phyloP scores from a whole-genome alignment of 2,113 vertebrate species.

The Bucco capensis region DNA sequence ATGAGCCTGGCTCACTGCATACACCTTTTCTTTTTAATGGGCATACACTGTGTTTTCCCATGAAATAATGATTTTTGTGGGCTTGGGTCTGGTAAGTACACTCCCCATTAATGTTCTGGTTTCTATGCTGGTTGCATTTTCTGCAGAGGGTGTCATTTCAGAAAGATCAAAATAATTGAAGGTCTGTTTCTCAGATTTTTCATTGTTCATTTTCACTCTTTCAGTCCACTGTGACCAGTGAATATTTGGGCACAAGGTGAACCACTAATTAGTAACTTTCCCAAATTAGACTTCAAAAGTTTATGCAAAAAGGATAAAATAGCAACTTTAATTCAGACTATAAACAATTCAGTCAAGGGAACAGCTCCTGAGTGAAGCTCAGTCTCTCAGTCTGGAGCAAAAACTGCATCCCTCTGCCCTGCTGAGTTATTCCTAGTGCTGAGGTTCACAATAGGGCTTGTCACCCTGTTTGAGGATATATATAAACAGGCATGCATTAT shows the following conservation, averaged over 20 bases:
- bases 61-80: not conserved
- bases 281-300: not conserved
- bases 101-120: not conserved
- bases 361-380: not conserved
- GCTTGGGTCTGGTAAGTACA: not conserved
- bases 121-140: not conserved
- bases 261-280: not conserved
- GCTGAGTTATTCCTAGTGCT: not conserved
- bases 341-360: not conserved
- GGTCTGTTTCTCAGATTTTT: not conserved
- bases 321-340: not conserved
- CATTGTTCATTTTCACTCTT: not conserved
- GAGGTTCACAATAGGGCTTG: not conserved
- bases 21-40: not conserved
- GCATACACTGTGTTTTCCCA: not conserved
- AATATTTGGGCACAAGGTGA: not conserved
- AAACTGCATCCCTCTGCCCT: not conserved
- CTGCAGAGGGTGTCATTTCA: not conserved
- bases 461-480: not conserved
- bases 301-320: not conserved
- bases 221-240: not conserved
- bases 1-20: not conserved
- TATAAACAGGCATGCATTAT: not conserved
- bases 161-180: rapidly evolving
- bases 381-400: not conserved